These are phyloP conservation scores for Ifrita kowaldi DNA, from an alignment of 2,113 vertebrate genomes.

Conservation along the genomic window DNA sequence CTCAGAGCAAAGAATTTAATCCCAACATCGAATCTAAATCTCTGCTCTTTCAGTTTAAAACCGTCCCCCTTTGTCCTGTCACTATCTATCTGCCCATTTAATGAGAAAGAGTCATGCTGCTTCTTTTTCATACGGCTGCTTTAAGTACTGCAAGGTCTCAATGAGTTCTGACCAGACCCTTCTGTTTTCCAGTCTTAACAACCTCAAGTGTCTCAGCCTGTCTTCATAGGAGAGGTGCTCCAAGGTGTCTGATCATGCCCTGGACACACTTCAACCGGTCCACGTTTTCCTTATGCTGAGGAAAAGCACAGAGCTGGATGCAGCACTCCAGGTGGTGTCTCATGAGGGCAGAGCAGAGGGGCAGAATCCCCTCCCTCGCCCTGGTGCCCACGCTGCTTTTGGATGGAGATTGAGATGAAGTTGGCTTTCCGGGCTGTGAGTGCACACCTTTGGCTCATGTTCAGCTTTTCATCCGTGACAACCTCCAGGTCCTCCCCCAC, in stretches of 20 bases:
- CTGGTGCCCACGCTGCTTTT: fast-evolving
- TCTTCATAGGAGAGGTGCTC: neutral
- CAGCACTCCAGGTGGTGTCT: fast-evolving
- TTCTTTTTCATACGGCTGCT: neutral
- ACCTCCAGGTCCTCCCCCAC: neutral
- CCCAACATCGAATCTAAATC: neutral
- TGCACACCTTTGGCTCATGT: neutral
- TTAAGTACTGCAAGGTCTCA: neutral
- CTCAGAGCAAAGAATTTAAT: neutral
- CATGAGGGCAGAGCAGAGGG: fast-evolving
- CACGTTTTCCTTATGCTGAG: neutral
- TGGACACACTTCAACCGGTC: no score
- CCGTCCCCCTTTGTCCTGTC: neutral
- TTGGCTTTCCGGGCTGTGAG: neutral
- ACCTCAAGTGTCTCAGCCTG: neutral
- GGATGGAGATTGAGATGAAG: neutral
- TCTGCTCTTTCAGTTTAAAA: neutral
- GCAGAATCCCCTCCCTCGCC: neutral
- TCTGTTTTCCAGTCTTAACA: neutral
- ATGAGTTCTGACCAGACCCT: neutral
- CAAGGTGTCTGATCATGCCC: no score
- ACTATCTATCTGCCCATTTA: neutral
- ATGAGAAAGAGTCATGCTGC: neutral
- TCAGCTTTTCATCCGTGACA: neutral
- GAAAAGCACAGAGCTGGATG: fast-evolving